Evolutionary conservation across 2,888 invertebrate species (phyloP).

Genomic region (Chalcosyrphus nemorum): DNA sequence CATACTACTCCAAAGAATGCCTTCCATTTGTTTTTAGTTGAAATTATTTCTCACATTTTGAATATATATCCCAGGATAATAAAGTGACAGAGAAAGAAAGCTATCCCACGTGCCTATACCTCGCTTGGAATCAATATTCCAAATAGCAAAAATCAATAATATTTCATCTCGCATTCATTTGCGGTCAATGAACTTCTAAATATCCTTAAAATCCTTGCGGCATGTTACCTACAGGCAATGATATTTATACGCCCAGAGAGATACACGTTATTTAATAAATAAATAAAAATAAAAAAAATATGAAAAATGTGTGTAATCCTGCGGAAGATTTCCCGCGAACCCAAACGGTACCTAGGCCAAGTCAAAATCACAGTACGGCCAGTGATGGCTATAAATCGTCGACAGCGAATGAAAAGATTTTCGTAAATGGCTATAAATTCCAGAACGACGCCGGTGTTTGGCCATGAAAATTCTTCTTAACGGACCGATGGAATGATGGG

Average conservation of each 20-base stretch:
- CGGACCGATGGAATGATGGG: neutral
- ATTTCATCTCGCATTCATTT: neutral
- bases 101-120: conserved; percentile 30
- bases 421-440: conserved; percentile 34
- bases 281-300: neutral
- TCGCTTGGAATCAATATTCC: conserved; percentile 22
- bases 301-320: neutral
- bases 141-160: conserved; percentile 14
- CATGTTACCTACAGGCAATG: neutral
- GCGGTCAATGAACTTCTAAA: conserved; percentile 30
- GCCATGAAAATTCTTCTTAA: conserved; percentile 34
- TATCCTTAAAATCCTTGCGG: neutral
- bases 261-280: neutral
- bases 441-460: conserved; percentile 12
- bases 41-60: neutral
- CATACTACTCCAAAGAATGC: neutral
- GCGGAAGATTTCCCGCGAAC: neutral
- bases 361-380: neutral
- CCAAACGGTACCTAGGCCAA: neutral
- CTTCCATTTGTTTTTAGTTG: neutral
- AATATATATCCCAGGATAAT: neutral
- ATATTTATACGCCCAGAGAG: neutral
- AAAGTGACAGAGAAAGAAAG: neutral
- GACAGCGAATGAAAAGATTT: conserved; percentile 8
- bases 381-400: conserved; percentile 21